phyloP scores from a whole-genome alignment of 2,797 vertebrate species.

The Dallia pectoralis region DNA sequence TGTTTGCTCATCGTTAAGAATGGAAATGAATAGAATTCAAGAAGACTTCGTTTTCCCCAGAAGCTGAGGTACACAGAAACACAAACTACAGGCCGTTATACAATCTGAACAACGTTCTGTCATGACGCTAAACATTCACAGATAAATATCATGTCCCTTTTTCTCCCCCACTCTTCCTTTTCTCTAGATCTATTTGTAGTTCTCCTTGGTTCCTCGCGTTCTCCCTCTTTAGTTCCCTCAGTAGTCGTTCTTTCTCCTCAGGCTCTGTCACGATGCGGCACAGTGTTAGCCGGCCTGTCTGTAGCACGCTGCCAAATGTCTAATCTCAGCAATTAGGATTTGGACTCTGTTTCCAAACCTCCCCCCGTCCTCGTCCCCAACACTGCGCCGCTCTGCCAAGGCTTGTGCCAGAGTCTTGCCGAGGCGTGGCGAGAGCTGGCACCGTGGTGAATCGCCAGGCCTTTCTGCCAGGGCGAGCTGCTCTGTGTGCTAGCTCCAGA shows the following conservation, averaged over 20 bases:
- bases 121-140: not conserved
- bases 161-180: not conserved
- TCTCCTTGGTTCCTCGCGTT: not conserved
- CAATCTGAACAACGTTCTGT: not conserved
- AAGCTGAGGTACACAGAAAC: not conserved
- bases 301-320: conserved; percentile 46
- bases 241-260: conserved; percentile 5
- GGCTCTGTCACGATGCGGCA: conserved; percentile 4
- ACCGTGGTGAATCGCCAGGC: conserved; percentile 24
- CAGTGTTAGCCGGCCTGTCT: conserved; percentile 31
- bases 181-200: not conserved
- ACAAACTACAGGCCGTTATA: not conserved
- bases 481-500: not conserved
- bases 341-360: conserved; percentile 57
- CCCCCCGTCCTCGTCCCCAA: conserved; percentile 45
- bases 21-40: no score
- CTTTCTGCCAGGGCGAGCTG: conserved; percentile 10
- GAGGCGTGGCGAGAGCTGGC: not conserved
- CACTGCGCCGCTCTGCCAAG: conserved; percentile 10
- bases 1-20: no score
- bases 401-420: conserved; percentile 1
- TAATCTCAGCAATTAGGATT: conserved; percentile 69
- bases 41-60: not conserved
- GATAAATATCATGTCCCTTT: not conserved
- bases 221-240: not conserved